Percentiles rank a stretch among this genome's conserved stretches.
These are phyloP conservation scores for Drosophila pseudoobscura DNA, from an alignment of 1,140 invertebrate genomes.

Conservation along the genomic window DNA sequence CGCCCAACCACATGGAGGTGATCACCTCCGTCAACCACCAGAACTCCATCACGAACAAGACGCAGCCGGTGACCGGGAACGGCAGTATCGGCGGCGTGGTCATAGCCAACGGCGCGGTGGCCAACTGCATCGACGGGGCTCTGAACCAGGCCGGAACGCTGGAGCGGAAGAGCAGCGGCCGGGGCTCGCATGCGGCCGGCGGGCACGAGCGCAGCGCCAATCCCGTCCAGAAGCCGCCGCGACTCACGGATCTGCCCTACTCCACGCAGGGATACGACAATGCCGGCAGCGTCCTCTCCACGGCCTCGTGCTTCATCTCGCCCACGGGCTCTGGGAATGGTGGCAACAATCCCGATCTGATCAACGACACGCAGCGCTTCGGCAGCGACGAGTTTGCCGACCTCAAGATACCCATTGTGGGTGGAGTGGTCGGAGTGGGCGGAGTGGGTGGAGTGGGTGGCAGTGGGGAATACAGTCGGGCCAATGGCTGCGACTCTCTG, in stretches of 20 bases:
- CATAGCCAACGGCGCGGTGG: constrained; percentile 73
- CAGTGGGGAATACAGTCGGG: constrained; percentile 89
- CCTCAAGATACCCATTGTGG: constrained; percentile 56
- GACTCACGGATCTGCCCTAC: constrained; percentile 87
- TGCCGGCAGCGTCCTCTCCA: constrained; percentile 86
- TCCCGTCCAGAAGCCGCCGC: constrained; percentile 88
- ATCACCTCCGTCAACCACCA: constrained; percentile 86
- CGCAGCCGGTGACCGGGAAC: constrained; percentile 83
- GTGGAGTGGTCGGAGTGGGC: constrained; percentile 38
- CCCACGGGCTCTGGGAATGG: constrained; percentile 86
- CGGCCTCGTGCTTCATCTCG: constrained; percentile 87
- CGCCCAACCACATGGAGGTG: constrained; percentile 88
- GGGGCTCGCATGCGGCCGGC: neutral
- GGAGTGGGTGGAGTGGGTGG: constrained; percentile 17
- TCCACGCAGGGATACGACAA: constrained; percentile 86
- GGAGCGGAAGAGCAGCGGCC: constrained; percentile 70
- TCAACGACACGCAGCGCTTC: constrained; percentile 89
- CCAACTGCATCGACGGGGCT: constrained; percentile 64
- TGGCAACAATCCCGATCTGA: constrained; percentile 92
- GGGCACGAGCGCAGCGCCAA: constrained; percentile 85
- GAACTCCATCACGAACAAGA: constrained; percentile 83
- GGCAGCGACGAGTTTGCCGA: constrained; percentile 84
- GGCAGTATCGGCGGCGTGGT: constrained; percentile 84
- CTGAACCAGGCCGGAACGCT: constrained; percentile 35
- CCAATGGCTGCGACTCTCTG: constrained; percentile 86